These are phyloP conservation scores for Leptoteleia sp. DNA, from an alignment of 1,140 invertebrate species.

Conservation along the genomic window DNA sequence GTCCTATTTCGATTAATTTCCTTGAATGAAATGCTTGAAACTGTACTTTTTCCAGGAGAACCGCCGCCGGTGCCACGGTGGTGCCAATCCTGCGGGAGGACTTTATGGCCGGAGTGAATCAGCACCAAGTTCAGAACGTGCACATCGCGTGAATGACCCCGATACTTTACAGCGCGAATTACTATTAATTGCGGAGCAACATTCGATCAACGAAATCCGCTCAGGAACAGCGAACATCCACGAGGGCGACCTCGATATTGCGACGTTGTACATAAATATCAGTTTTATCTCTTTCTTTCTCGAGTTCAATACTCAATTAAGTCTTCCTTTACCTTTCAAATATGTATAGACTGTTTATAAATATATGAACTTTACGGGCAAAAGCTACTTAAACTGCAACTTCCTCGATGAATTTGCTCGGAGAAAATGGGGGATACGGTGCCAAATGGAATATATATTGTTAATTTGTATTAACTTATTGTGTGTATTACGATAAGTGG, in stretches of 20 bases:
- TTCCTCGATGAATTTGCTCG: conserved; percentile 20
- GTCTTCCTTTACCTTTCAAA: conserved; percentile 47
- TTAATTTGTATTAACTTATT: neutral
- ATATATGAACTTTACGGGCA: conserved; percentile 21
- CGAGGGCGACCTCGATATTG: conserved; percentile 17
- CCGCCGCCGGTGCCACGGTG: conserved; percentile 71
- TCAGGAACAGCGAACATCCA: conserved; percentile 32
- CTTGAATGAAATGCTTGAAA: neutral
- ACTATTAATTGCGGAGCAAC: too few species aligned
- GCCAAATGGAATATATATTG: neutral
- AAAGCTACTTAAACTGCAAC: conserved; percentile 5
- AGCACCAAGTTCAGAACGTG: conserved; percentile 72
- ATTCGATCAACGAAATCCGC: too few species aligned
- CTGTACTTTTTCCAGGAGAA: conserved; percentile 70
- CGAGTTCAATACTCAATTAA: conserved; percentile 51
- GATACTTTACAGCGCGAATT: too few species aligned
- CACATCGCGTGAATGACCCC: conserved; percentile 74
- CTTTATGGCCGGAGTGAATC: conserved; percentile 74
- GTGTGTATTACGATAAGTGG: too few species aligned
- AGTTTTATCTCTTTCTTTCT: conserved; percentile 46
- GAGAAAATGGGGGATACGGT: conserved; percentile 6
- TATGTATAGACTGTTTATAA: conserved; percentile 34
- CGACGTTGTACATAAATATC: conserved; percentile 50
- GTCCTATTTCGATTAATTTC: too few species aligned
- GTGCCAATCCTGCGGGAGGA: conserved; percentile 74